Evolutionary conservation across 1,140 invertebrate genomes (phyloP).

Genomic region (Eufriesea mexicana): DNA sequence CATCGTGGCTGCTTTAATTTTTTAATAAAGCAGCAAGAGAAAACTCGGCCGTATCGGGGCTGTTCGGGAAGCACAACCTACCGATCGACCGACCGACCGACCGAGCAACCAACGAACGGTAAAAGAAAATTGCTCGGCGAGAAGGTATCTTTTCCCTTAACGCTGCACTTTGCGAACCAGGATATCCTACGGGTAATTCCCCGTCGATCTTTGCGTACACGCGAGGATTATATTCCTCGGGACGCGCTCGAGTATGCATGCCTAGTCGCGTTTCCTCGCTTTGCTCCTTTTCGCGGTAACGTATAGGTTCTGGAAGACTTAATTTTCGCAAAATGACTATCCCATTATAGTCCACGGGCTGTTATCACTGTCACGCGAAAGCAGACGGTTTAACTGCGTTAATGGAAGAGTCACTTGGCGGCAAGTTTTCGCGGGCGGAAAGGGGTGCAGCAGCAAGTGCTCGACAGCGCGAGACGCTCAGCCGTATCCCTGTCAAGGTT

Average conservation of each 20-base stretch:
- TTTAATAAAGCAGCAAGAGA: conserved; percentile 32
- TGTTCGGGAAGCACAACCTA: neutral
- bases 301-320: no score
- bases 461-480: neutral
- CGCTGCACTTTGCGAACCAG: conserved; percentile 33
- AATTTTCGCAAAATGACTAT: no score
- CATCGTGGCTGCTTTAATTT: conserved; percentile 40
- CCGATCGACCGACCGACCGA: neutral
- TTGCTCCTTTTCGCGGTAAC: neutral
- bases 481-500: conserved; percentile 22
- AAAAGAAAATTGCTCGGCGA: conserved; percentile 31
- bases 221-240: conserved; percentile 4
- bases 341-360: neutral
- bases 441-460: no score
- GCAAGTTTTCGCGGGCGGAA: neutral
- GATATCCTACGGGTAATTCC: conserved; percentile 27
- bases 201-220: conserved; percentile 9
- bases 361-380: neutral
- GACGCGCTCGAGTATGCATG: neutral
- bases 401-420: neutral
- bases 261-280: neutral
- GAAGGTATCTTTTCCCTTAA: conserved; percentile 29
- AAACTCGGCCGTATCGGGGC: conserved; percentile 10
- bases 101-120: neutral
- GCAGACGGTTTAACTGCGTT: neutral